Evolutionary conservation across 2,113 vertebrate genomes (phyloP).

Genomic region (Catharus fuscescens): DNA sequence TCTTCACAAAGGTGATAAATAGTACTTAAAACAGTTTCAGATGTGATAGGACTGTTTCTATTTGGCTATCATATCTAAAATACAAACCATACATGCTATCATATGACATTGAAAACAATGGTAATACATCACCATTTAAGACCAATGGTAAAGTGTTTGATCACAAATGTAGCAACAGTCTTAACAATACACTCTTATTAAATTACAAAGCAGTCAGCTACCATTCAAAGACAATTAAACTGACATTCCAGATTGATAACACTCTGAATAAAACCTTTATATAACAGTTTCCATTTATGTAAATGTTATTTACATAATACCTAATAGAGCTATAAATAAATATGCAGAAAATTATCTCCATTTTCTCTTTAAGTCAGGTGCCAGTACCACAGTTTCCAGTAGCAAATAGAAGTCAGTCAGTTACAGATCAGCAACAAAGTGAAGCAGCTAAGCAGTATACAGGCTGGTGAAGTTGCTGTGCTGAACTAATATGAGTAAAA

Average conservation of each 20-base stretch:
- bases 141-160: not conserved
- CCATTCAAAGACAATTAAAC: slow-evolving; percentile 3
- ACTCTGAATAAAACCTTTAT: not conserved
- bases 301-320: not conserved
- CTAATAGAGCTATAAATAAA: not conserved
- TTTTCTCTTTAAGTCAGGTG: not conserved
- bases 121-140: not conserved
- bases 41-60: slow-evolving; percentile 1
- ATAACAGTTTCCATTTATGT: not conserved
- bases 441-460: not conserved
- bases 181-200: slow-evolving; percentile 1
- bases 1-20: not conserved
- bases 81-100: not conserved
- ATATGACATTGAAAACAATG: not conserved
- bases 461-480: not conserved
- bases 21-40: slow-evolving; percentile 12
- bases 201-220: slow-evolving; percentile 27
- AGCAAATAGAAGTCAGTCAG: not conserved
- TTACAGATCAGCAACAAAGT: not conserved
- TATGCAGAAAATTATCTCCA: not conserved
- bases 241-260: not conserved
- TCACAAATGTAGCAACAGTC: not conserved
- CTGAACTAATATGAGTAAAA: not conserved
- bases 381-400: not conserved
- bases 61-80: not conserved